Evolutionary conservation across 2,113 vertebrate genomes (phyloP), one percentile per base, ranked within the genome.

Genomic region (Mormoops blainvillei): DNA sequence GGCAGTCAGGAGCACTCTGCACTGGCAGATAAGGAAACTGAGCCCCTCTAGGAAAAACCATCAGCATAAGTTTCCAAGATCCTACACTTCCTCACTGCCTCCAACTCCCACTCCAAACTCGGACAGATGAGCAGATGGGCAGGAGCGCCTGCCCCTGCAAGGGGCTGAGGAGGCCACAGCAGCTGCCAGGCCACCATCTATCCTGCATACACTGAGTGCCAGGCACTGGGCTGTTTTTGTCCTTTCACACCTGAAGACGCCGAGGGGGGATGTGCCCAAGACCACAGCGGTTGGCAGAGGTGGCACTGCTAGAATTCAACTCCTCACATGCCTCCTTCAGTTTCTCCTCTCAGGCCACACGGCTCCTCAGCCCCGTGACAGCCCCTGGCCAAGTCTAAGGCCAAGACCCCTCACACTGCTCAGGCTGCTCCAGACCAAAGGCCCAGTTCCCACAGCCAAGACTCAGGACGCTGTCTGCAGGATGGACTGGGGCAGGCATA

Each of bases 191-290:
- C 67, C 68, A 36, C 48, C 15, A 7, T 36, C 70, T 15, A n/a
- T 14, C 48, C 56, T 2, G 20, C 1, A 0, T 48, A 28, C 8
- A 2, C 45, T 20, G 4, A 0, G 9, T 0, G 26, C 33, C 19
- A 14, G 38, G 20, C 1, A 3, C 65, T 15, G 15, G 5, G 41
- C 61, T 13, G 28, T 3, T 36, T 31, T 7, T 7, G 26, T 52
- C n/a, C 16, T 45, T 18, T 91, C 70, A 74, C 15, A 41, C 28
- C 28, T 11, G 13, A 41, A 71, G 54, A 36, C 20, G 82, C 19
- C 2, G n/a, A 81, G 22, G 31, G 7, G 16, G 24, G 26, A 19
- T 2, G 14, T 0, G 0, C 28, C 61, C 38, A 12, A 61, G 48
- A 7, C 56, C 26, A 54, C 38, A 24, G n/a, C n/a, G 54, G 9